These are phyloP conservation scores for Protula sp. DNA, from an alignment of 2,888 invertebrate species.

Conservation along the genomic window DNA sequence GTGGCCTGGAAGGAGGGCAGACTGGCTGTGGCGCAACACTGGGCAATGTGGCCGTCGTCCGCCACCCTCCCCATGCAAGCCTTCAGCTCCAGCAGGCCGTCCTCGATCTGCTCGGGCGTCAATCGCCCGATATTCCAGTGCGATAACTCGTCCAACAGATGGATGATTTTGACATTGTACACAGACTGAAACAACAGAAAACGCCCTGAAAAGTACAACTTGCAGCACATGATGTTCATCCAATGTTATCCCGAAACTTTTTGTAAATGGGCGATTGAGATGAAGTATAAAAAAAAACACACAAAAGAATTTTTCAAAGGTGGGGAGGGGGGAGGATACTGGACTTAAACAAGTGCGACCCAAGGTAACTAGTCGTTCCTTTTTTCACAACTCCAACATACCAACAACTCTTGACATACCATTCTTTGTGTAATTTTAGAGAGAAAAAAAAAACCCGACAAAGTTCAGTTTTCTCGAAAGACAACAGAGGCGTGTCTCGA, in stretches of 20 bases:
- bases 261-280: too few relatives aligned
- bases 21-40: constrained; percentile 32
- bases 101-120: constrained; percentile 10
- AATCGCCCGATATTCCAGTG: constrained; percentile 34
- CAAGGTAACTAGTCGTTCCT: too few relatives aligned
- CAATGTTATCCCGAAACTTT: too few relatives aligned
- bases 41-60: constrained; percentile 30
- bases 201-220: background rate
- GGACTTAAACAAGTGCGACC: too few relatives aligned
- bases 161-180: constrained; percentile 35
- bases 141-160: constrained; percentile 37
- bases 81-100: constrained; percentile 22
- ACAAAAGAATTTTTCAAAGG: too few relatives aligned
- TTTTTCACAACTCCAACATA: too few relatives aligned
- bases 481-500: too few relatives aligned
- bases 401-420: background rate
- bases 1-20: constrained; percentile 31
- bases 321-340: too few relatives aligned
- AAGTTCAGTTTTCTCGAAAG: too few relatives aligned
- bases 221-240: background rate
- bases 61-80: constrained; percentile 29
- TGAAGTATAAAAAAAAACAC: too few relatives aligned
- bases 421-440: too few relatives aligned
- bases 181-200: constrained; percentile 31
- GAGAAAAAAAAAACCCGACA: too few relatives aligned